phyloP scores from a whole-genome alignment of 2,888 invertebrate genomes.

The Ditula angustiorana region DNA sequence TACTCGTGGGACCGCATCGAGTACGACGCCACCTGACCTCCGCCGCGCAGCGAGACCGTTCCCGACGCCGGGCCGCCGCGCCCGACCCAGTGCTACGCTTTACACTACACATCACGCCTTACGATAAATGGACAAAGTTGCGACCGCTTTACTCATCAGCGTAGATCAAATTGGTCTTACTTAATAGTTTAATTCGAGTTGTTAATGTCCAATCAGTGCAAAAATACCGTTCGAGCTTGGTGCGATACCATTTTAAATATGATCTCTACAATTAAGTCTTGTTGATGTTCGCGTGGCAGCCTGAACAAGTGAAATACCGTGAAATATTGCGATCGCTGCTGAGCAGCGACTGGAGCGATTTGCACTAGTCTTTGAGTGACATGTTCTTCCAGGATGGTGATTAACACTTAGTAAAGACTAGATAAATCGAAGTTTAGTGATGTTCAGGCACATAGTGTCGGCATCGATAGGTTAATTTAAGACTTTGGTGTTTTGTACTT shows the following conservation, averaged over 20 bases:
- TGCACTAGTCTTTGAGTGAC: constrained; percentile 71
- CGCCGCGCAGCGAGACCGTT: constrained; percentile 39
- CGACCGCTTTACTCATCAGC: neutral
- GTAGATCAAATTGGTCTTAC: constrained; percentile 6
- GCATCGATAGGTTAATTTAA: constrained; percentile 56
- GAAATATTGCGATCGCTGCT: constrained; percentile 48
- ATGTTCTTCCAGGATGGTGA: constrained; percentile 71
- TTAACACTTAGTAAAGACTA: constrained; percentile 60
- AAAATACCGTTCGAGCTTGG: neutral
- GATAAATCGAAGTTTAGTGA: constrained; percentile 45
- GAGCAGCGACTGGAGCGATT: constrained; percentile 54
- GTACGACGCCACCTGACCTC: constrained; percentile 87
- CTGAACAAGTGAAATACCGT: constrained; percentile 4
- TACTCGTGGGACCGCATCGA: constrained; percentile 92
- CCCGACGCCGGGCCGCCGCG: constrained; percentile 26
- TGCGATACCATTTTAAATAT: constrained; percentile 5
- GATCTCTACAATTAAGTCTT: constrained; percentile 11
- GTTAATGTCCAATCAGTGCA: neutral
- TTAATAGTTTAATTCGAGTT: constrained; percentile 16
- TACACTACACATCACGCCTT: neutral
- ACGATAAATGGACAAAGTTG: neutral
- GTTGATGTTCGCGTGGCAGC: constrained; percentile 8
- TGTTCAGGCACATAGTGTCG: constrained; percentile 75
- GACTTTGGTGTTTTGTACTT: constrained; percentile 69
- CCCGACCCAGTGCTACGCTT: neutral